Percentiles rank a stretch among this genome's conserved stretches.
Conservation (phyloP, 2,113 vertebrate species). For the Zosterops japonicus region DNA sequence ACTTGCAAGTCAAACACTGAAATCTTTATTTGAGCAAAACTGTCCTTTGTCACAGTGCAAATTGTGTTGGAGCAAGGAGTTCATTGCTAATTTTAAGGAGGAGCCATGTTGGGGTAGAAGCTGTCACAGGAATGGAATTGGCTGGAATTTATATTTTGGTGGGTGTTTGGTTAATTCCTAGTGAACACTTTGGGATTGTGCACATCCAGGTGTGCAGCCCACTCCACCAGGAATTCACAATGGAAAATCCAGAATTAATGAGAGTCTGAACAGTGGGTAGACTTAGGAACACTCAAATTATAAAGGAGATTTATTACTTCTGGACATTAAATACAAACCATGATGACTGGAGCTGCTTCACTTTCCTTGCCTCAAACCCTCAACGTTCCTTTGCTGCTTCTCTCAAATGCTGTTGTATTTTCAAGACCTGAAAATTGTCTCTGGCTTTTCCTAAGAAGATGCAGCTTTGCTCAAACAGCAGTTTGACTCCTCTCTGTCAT, state of each 20-base stretch:
- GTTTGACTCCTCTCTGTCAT: not conserved
- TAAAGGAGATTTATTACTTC: not conserved
- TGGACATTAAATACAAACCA: not conserved
- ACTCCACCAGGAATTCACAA: not conserved
- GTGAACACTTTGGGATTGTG: not conserved
- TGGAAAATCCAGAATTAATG: not conserved
- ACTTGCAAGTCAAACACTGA: not conserved
- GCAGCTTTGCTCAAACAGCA: not conserved
- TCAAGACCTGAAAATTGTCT: not conserved
- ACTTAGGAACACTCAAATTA: not conserved
- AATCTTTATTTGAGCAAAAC: slow-evolving; percentile 33
- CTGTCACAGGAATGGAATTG: not conserved
- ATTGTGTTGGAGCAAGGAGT: not conserved
- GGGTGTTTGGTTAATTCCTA: not conserved
- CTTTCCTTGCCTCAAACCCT: not conserved
- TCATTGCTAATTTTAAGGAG: slow-evolving; percentile 7
- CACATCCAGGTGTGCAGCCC: not conserved
- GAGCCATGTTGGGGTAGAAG: not conserved
- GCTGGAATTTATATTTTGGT: not conserved
- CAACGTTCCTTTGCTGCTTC: not conserved
- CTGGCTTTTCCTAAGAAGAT: not conserved
- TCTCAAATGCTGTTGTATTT: not conserved
- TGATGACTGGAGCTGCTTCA: not conserved
- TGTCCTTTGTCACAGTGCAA: not conserved
- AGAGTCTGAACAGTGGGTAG: not conserved